A percentile compares a stretch with the other conserved stretches of the same genome.
Evolutionary conservation across 2,113 vertebrate species (phyloP).

Genomic region (Plecotus auritus): DNA sequence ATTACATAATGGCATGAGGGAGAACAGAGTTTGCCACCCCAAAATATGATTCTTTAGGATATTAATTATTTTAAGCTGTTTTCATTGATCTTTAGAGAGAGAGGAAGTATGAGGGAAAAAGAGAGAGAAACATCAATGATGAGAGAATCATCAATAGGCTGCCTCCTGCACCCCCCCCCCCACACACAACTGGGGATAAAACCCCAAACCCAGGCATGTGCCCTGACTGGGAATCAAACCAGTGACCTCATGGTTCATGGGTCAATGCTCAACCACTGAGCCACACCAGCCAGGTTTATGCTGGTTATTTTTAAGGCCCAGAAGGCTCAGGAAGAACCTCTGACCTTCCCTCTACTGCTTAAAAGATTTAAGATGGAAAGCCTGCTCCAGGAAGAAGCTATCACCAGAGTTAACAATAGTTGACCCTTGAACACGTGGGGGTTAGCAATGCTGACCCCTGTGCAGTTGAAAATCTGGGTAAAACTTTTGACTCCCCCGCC

Average conservation of each 20-base stretch:
- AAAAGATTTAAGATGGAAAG: not conserved
- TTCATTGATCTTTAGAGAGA: too few species aligned
- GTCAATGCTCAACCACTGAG: too few species aligned
- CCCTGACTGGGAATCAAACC: too few species aligned
- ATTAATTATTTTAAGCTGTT: not conserved
- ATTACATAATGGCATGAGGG: not conserved
- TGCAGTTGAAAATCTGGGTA: not conserved
- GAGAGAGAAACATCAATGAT: too few species aligned
- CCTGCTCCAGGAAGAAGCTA: not conserved
- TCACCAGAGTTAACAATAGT: not conserved
- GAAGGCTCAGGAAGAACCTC: not conserved
- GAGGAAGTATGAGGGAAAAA: too few species aligned
- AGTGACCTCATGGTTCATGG: too few species aligned
- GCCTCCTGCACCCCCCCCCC: too few species aligned
- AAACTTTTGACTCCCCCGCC: not conserved
- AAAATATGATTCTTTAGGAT: not conserved
- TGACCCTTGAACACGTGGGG: not conserved
- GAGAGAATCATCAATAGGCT: too few species aligned
- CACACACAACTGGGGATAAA: too few species aligned
- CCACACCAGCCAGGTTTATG: too few species aligned
- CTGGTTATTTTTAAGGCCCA: not conserved
- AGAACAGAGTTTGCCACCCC: not conserved
- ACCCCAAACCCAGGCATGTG: too few species aligned
- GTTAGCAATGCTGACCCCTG: too few species aligned
- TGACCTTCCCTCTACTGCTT: not conserved